A percentile compares a stretch with the other conserved stretches of the same genome.
Evolutionary conservation across 2,113 vertebrate genomes (phyloP).

Genomic region (Ibidorhyncha struthersii): DNA sequence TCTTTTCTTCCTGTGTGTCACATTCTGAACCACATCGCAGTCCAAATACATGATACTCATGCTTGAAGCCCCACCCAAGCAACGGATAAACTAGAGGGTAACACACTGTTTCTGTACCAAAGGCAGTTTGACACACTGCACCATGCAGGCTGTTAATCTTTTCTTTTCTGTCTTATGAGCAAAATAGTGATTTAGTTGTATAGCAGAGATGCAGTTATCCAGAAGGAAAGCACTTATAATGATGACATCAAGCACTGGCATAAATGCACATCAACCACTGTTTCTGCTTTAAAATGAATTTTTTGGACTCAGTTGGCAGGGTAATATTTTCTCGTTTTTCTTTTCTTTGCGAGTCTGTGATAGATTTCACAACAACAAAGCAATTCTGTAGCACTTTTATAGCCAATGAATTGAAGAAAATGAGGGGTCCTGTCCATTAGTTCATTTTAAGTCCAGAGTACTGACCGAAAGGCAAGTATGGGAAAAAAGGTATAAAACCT

Average conservation of each 20-base stretch:
- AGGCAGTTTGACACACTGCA: not conserved
- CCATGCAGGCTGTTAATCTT: not conserved
- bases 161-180: not conserved
- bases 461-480: conserved; percentile 2
- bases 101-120: not conserved
- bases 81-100: not conserved
- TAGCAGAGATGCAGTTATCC: not conserved
- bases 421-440: conserved; percentile 50
- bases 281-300: conserved; percentile 29
- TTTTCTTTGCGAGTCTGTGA: conserved; percentile 38
- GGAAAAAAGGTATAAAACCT: not conserved
- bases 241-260: conserved; percentile 13
- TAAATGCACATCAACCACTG: conserved; percentile 45
- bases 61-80: not conserved
- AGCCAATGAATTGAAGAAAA: conserved; percentile 67
- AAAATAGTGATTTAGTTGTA: not conserved
- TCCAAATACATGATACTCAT: not conserved
- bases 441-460: conserved; percentile 27
- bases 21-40: not conserved
- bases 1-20: not conserved
- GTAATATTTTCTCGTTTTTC: conserved; percentile 20
- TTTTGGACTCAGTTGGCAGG: not conserved
- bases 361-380: conserved; percentile 56
- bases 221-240: conserved; percentile 31
- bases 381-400: conserved; percentile 25